Conservation (phyloP, 1,140 invertebrate genomes). For the Apis laboriosa region DNA sequence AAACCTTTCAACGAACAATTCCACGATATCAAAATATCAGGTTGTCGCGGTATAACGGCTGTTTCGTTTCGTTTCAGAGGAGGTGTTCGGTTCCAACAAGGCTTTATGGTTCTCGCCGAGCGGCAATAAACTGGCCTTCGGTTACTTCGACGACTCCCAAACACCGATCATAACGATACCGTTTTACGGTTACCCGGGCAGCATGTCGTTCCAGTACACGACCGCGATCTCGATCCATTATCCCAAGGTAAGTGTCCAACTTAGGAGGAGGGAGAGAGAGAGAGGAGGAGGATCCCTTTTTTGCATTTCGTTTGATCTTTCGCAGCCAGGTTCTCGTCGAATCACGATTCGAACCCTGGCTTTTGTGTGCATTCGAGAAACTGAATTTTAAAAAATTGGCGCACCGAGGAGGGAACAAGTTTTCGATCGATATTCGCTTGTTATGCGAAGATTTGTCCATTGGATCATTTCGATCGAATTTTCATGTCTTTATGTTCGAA, state of each 20-base stretch:
- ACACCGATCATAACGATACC: slow-evolving; percentile 84
- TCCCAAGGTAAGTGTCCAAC: slow-evolving; percentile 86
- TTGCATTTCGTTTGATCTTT: slow-evolving; percentile 16
- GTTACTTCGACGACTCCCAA: slow-evolving; percentile 89
- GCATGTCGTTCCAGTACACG: slow-evolving; percentile 83
- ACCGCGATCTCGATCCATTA: slow-evolving; percentile 87
- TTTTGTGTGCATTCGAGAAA: no score
- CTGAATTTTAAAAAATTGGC: no score
- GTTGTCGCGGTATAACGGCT: slow-evolving; percentile 9
- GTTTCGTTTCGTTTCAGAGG: slow-evolving; percentile 86
- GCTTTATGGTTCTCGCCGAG: slow-evolving; percentile 95
- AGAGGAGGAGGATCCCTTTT: neutral
- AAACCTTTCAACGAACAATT: no score
- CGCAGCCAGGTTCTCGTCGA: neutral
- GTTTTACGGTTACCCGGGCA: slow-evolving; percentile 84
- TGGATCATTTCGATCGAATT: no score
- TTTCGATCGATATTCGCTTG: no score
- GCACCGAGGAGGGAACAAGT: no score
- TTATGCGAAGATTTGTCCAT: no score
- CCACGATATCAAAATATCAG: neutral
- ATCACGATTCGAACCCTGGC: no score
- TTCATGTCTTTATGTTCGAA: no score
- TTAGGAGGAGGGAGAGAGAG: no score
- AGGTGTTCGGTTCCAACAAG: slow-evolving; percentile 91
- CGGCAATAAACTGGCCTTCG: slow-evolving; percentile 90